A percentile compares a stretch with the other conserved stretches of the same genome.
Evolutionary conservation across 2,888 invertebrate genomes (phyloP).

Genomic region (Encarsia formosa): DNA sequence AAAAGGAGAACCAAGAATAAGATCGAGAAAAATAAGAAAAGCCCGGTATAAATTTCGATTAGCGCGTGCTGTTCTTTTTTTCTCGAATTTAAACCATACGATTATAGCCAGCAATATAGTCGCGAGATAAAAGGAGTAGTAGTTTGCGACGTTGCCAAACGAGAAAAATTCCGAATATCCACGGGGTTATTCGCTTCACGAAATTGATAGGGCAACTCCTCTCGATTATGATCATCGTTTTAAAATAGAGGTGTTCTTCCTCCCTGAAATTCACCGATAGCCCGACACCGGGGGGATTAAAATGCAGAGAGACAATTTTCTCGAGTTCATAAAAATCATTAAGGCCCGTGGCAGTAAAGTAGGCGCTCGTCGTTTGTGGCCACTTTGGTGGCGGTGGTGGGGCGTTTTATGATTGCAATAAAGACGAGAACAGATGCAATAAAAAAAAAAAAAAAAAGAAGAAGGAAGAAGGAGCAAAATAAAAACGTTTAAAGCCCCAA

Average conservation of each 20-base stretch:
- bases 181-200: too few relatives aligned
- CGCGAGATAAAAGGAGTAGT: too few relatives aligned
- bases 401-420: conserved; percentile 20
- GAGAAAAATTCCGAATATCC: too few relatives aligned
- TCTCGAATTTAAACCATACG: too few relatives aligned
- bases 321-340: conserved; percentile 24
- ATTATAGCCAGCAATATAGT: too few relatives aligned
- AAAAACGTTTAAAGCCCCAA: too few relatives aligned
- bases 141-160: too few relatives aligned
- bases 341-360: conserved; percentile 16
- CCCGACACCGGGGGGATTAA: conserved; percentile 15
- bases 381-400: too few relatives aligned
- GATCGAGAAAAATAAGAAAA: too few relatives aligned
- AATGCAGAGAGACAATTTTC: conserved; percentile 16
- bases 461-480: conserved; percentile 10
- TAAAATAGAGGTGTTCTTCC: conserved; percentile 18
- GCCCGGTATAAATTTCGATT: too few relatives aligned
- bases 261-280: conserved; percentile 12
- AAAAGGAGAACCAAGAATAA: too few relatives aligned
- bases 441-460: conserved; percentile 11
- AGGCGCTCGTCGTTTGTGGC: conserved; percentile 1
- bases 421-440: conserved; percentile 23
- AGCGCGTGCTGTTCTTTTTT: too few relatives aligned
- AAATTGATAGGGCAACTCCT: conserved; percentile 34
- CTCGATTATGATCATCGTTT: conserved; percentile 28